Evolutionary conservation across 1,140 invertebrate genomes (phyloP), one percentile per base, ranked within the genome.

Genomic region (Bombus huntii): DNA sequence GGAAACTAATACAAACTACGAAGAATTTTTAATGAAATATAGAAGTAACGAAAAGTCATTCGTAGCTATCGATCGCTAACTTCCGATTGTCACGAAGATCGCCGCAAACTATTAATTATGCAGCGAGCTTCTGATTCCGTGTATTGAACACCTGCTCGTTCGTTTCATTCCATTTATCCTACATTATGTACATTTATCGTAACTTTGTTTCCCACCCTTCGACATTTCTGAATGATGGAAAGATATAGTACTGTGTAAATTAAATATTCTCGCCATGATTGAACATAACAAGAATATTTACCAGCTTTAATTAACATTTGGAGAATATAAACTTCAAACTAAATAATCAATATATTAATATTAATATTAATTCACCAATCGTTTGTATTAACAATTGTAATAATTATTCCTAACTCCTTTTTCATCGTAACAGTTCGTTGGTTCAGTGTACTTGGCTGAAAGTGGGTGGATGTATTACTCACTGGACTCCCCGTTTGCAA

Each of bases 401-500:
- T 6, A 22, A 8, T 53, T 53, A 53, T 22, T 53, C 47, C 18
- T 34, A 39, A 39, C 22, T 68, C 12, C 3, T 4, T 37, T 25
- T 25, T 37, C 31, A 4, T 31, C 31, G 0, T 6, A 6, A 6
- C 13, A 34, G 34, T 34, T 37, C 34, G 66, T 68, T 62, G 28
- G 59, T 62, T 62, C 28, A 5, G 12, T 62, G 5, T n/a, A 12
- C 28, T 13, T 62, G 28, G 59, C n/a, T 1, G 15, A 66, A 34
- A 57, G 34, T 25, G 53, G 42, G 13, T 12, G 28, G 5, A 59
- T 6, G 22, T 53, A 53, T 66, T 89, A 89, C 88, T 89, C 77
- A 89, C 88, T 87, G 76, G 66, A 80, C 75, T 89, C 88, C 53
- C 88, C 88, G 88, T 89, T 89, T 42, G 88, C 88, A 53, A 89